These are phyloP conservation scores for Rhombomys opimus DNA, from an alignment of 2,113 vertebrate genomes.

Conservation along the genomic window DNA sequence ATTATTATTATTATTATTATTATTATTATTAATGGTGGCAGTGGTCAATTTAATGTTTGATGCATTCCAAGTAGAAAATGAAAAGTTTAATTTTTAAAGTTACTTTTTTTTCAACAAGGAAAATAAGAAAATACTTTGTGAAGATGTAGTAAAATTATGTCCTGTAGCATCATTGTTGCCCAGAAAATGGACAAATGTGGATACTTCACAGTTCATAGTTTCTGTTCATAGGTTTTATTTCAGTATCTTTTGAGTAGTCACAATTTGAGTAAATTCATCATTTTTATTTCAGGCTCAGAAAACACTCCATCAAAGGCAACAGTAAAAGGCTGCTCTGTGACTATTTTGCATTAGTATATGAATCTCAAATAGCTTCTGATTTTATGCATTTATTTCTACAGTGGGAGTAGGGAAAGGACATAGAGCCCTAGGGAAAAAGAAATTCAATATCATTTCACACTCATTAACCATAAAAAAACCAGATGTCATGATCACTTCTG, in stretches of 20 bases:
- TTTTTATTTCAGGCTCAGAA: slow-evolving; percentile 17
- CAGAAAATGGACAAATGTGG: neutral
- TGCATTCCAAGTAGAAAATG: neutral
- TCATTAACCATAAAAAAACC: slow-evolving; percentile 60
- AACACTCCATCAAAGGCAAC: neutral
- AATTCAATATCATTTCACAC: slow-evolving; percentile 56
- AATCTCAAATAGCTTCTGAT: neutral
- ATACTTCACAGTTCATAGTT: neutral
- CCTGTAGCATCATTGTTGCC: neutral
- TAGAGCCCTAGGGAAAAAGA: slow-evolving; percentile 16
- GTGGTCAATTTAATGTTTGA: neutral
- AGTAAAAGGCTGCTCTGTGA: neutral
- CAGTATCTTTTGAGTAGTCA: neutral
- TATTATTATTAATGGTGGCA: neutral
- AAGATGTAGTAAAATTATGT: neutral
- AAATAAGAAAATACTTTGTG: neutral
- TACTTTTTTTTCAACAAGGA: neutral
- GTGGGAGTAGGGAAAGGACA: neutral
- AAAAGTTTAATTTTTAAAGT: neutral
- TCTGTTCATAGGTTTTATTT: neutral
- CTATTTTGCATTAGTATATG: neutral
- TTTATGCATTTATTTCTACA: slow-evolving; percentile 33
- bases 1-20: neutral
- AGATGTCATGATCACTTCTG: slow-evolving; percentile 49
- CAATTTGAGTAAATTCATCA: neutral